Conservation (phyloP, 2,797 vertebrate genomes). For the Poecilia wingei region DNA sequence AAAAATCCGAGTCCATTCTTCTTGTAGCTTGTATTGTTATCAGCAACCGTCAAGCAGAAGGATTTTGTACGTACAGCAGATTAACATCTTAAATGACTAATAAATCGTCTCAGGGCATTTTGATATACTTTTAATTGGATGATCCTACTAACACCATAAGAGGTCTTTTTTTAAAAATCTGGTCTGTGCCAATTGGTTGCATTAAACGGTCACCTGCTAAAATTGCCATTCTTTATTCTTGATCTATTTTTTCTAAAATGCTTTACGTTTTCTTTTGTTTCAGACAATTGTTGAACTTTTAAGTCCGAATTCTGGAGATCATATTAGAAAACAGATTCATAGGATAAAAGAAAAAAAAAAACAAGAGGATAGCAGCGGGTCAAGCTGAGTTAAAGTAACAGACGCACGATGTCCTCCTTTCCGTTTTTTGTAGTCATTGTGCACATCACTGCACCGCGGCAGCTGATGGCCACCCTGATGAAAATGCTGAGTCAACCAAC, state of each 20-base stretch:
- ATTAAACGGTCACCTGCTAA: not conserved
- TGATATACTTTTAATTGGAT: slow-evolving; percentile 45
- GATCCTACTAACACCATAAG: slow-evolving; percentile 31
- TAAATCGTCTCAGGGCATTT: not conserved
- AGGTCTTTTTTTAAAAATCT: slow-evolving; percentile 27
- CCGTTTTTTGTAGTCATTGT: slow-evolving; percentile 24
- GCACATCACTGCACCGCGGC: not conserved
- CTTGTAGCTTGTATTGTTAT: not conserved
- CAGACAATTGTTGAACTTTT: not conserved
- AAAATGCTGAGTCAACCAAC: slow-evolving; percentile 47
- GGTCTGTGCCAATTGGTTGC: slow-evolving; percentile 44
- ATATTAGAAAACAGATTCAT: not conserved
- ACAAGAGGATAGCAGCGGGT: not conserved
- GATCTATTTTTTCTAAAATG: not conserved
- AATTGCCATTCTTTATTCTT: not conserved
- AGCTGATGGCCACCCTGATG: slow-evolving; percentile 38
- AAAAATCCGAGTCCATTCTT: slow-evolving; percentile 2
- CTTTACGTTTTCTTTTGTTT: not conserved
- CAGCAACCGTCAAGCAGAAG: not conserved
- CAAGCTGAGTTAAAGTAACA: slow-evolving; percentile 39
- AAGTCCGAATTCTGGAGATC: too few species aligned
- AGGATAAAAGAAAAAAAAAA: too few species aligned
- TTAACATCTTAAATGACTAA: not conserved
- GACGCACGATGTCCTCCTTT: slow-evolving; percentile 21
- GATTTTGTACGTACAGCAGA: not conserved